Conservation (phyloP, 2,888 invertebrate genomes). For the Chrysina gloriosa region DNA sequence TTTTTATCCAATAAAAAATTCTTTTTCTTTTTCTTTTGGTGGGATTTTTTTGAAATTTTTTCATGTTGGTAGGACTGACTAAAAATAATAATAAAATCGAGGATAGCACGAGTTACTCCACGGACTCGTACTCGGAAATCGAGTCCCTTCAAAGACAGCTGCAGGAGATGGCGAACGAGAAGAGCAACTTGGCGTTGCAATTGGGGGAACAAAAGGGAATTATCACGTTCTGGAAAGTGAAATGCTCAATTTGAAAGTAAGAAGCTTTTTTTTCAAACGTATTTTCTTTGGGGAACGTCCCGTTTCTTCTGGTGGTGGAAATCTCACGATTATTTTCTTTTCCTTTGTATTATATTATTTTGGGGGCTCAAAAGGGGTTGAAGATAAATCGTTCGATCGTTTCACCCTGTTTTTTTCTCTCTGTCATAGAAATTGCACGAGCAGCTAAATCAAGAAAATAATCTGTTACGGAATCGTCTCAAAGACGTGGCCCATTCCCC, state of each 20-base stretch:
- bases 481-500: conserved; percentile 85
- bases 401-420: conserved; percentile 59
- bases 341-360: too few relatives aligned
- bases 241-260: conserved; percentile 77
- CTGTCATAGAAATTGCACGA: conserved; percentile 73
- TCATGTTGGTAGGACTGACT: conserved; percentile 49
- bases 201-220: conserved; percentile 75
- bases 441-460: conserved; percentile 82
- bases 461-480: conserved; percentile 77
- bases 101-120: conserved; percentile 47
- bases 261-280: conserved; percentile 37
- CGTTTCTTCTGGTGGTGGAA: too few relatives aligned
- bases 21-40: conserved; percentile 4
- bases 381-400: too few relatives aligned
- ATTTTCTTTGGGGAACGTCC: background rate
- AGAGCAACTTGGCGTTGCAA: conserved; percentile 74
- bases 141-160: conserved; percentile 74
- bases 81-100: conserved; percentile 60
- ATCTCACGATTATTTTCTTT: too few relatives aligned
- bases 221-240: conserved; percentile 76
- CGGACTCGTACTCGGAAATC: conserved; percentile 71
- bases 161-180: conserved; percentile 74
- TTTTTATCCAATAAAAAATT: conserved; percentile 37
- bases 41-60: conserved; percentile 6
- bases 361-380: too few relatives aligned